phyloP scores from a whole-genome alignment of 2,797 vertebrate genomes.

The Epinephelus awoara region DNA sequence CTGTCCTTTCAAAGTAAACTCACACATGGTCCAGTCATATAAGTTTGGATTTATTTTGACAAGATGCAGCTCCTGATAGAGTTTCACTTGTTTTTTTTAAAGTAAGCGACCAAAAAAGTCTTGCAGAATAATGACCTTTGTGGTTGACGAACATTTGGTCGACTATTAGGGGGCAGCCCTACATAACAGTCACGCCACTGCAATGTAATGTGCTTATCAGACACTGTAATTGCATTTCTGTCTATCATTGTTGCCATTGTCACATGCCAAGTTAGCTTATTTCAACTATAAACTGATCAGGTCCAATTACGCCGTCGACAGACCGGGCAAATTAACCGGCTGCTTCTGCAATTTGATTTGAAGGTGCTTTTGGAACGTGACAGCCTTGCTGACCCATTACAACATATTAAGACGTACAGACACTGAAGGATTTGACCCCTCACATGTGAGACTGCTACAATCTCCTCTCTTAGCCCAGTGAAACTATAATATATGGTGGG shows the following conservation, averaged over 20 bases:
- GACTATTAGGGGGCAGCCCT: no score
- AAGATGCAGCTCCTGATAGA: no score
- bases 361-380: not conserved
- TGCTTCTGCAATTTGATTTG: not conserved
- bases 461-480: conserved; percentile 14
- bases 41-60: no score
- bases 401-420: not conserved
- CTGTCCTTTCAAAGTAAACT: no score
- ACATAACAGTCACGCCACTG: no score
- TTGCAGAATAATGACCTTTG: no score
- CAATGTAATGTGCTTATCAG: no score
- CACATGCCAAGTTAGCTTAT: not conserved
- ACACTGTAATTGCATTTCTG: not conserved
- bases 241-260: not conserved
- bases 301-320: not conserved
- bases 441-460: not conserved
- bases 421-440: not conserved
- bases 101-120: no score
- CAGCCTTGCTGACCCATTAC: not conserved
- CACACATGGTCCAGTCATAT: no score
- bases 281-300: not conserved
- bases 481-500: conserved; percentile 30
- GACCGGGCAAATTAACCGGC: not conserved
- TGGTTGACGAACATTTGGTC: no score
- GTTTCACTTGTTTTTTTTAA: no score